These are phyloP conservation scores for Diaphora mendica DNA, from an alignment of 2,888 invertebrate species.

Conservation along the genomic window DNA sequence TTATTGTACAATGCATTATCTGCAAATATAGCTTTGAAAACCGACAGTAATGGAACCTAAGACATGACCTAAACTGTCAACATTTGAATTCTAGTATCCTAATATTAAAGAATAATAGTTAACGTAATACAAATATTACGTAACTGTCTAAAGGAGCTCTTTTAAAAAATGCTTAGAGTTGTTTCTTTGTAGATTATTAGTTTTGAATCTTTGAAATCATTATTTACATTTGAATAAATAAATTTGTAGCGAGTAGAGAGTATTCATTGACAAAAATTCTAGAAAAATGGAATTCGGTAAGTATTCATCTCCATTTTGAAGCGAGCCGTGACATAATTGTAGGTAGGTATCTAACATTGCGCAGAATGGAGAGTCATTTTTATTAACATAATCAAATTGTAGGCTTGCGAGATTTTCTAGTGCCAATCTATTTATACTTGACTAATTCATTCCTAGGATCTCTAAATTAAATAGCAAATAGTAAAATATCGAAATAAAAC, in stretches of 20 bases:
- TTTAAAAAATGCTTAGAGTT: not conserved
- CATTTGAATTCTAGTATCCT: not conserved
- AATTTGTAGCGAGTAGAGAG: not conserved
- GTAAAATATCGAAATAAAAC: not conserved
- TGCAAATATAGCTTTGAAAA: conserved; percentile 15
- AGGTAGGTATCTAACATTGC: too few species aligned
- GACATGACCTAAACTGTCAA: not conserved
- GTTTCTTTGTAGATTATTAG: not conserved
- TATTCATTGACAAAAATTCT: not conserved
- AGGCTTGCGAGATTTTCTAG: not conserved
- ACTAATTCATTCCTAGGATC: not conserved
- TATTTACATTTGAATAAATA: not conserved
- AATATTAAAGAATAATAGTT: not conserved
- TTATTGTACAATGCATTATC: conserved; percentile 23
- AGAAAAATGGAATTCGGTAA: too few species aligned
- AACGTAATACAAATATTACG: not conserved
- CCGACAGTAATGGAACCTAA: conserved; percentile 3
- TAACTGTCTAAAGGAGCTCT: not conserved
- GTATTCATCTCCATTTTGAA: not conserved
- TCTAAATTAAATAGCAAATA: not conserved
- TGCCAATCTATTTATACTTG: not conserved
- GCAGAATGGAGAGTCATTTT: not conserved
- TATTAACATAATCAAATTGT: not conserved
- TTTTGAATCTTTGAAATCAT: not conserved
- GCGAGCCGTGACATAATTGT: not conserved